A percentile compares a stretch with the other conserved stretches of the same genome.
phyloP scores from a whole-genome alignment of 2,888 invertebrate genomes.

The Mythimna albipuncta region DNA sequence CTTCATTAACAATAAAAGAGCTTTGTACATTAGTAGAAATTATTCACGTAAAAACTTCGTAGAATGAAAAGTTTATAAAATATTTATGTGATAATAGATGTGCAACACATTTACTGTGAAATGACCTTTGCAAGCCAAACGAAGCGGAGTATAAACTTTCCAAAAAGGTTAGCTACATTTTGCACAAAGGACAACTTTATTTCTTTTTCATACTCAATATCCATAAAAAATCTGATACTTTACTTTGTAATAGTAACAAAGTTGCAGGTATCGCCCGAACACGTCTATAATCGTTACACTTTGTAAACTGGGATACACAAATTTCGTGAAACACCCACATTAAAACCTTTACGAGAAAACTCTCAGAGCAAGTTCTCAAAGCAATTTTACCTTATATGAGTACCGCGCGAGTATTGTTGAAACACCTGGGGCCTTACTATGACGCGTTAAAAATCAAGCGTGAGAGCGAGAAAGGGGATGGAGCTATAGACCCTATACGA shows the following conservation, averaged over 20 bases:
- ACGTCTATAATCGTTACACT: slow-evolving; percentile 9
- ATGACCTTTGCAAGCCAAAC: slow-evolving; percentile 1
- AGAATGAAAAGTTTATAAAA: no score
- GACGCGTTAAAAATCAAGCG: no score
- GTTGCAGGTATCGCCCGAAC: background rate
- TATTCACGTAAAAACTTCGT: no score
- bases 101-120: background rate
- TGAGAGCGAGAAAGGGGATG: no score
- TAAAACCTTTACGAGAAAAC: slow-evolving; percentile 22
- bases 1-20: no score
- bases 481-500: no score
- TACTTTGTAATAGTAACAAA: background rate
- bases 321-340: slow-evolving; percentile 10
- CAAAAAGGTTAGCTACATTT: background rate
- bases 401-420: background rate
- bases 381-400: slow-evolving; percentile 22
- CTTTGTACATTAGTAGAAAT: no score
- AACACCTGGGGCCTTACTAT: background rate
- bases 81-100: background rate
- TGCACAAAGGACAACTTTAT: background rate
- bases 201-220: background rate
- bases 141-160: background rate
- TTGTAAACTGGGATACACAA: slow-evolving; percentile 11
- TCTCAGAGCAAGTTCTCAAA: slow-evolving; percentile 27
- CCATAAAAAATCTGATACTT: background rate